phyloP scores from a whole-genome alignment of 2,113 vertebrate genomes.

The Xenopus laevis region DNA sequence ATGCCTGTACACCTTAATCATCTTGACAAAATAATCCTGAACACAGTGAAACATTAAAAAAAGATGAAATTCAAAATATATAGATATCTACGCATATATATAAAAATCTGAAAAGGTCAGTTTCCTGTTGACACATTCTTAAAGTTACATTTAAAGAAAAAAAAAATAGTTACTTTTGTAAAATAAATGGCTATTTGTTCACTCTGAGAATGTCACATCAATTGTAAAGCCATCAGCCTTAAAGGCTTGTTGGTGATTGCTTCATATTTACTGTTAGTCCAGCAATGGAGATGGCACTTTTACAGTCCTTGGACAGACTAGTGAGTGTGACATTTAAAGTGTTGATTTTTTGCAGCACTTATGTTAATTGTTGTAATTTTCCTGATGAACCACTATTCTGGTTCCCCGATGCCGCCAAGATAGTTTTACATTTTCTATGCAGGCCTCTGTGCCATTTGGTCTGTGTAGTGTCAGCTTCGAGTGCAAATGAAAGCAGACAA shows the following conservation, averaged over 20 bases:
- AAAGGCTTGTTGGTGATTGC: conserved; percentile 96
- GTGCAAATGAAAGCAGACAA: conserved; percentile 99
- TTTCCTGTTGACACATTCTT: conserved; percentile 72
- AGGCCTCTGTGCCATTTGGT: conserved; percentile 98
- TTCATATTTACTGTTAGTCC: conserved; percentile 92
- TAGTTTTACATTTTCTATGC: conserved; percentile 99
- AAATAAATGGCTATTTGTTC: conserved; percentile 90
- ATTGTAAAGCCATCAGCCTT: conserved; percentile 98
- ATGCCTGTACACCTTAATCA: neutral
- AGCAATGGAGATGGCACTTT: conserved; percentile 90
- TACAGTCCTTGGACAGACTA: conserved; percentile 95
- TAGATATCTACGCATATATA: conserved; percentile 3
- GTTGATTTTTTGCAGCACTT: conserved; percentile 99
- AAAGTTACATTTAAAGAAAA: conserved; percentile 78
- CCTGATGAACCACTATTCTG: conserved; percentile 99
- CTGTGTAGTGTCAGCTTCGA: conserved; percentile 98
- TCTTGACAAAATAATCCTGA: neutral
- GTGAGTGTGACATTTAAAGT: conserved; percentile 99
- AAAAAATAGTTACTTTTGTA: conserved; percentile 82
- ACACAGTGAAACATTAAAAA: neutral
- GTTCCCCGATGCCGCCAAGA: conserved; percentile 98
- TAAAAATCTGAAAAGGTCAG: conserved; percentile 57
- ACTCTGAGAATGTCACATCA: conserved; percentile 98
- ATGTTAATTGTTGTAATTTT: conserved; percentile 99
- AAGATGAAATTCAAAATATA: neutral